Base-by-base conservation (phyloP, 2,888 invertebrate genomes). In the Eumacrocentrus americanus region DNA sequence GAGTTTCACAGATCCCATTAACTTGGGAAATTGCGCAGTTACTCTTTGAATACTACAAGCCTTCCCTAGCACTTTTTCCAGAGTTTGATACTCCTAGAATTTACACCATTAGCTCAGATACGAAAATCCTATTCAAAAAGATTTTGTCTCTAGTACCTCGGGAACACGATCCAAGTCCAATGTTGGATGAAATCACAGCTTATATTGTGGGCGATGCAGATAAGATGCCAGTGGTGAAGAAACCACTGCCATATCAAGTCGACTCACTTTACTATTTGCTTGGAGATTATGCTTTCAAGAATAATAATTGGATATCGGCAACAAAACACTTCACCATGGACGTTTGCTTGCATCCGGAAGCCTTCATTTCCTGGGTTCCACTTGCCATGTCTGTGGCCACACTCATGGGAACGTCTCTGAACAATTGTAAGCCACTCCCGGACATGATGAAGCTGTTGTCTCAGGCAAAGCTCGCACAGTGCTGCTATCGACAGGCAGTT, bases 281-380 rank as follows among this genome's bases (percentile, higher is more conserved):
- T 20, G 97, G 91, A 0, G 97, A 98, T 82, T 94, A 90, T 81
- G 91, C 95, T 81, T 94, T 96, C 74, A 97, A 97, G 81, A 92
- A 89, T 74, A 89, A 90, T 69, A 93, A 94, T 68, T 88, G 85
- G 67, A 81, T 82, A 23, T 86, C 88, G 75, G 91, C 94, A 9
- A 85, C 91, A 2, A 89, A 90, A 72, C 94, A 90, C 79, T 96
- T 94, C 77, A 85, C 89, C 57, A 82, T 90, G 70, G 97, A 98
- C 81, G 83, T 97, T 20, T 89, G 92, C 65, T 84, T 92, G 25
- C 91, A 91, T 80, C 91, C 89, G 1, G 83, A 85, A 54, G 85
- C 96, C 52, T 86, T 95, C 60, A 94, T 95, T 82, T 93, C 97
- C 0, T 97, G 97, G 97, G 95, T 95, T 1, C 91, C 92, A 55